These are phyloP conservation scores for Calameuta pallipes DNA, from an alignment of 2,888 invertebrate genomes.

Conservation along the genomic window DNA sequence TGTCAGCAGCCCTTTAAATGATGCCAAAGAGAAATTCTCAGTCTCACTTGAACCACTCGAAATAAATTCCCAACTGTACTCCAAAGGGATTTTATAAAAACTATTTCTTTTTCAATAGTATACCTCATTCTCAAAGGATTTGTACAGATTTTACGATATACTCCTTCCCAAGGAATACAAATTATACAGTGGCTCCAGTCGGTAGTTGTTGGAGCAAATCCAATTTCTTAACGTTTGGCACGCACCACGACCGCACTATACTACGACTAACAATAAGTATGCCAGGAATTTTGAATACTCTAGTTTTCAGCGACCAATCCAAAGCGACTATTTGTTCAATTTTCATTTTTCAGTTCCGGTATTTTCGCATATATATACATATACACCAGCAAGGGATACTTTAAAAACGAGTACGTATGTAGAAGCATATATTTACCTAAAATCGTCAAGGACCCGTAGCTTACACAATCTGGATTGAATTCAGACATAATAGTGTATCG, in stretches of 20 bases:
- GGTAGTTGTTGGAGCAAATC: slow-evolving; percentile 8
- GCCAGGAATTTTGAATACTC: slow-evolving; percentile 2
- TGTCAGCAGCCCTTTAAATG: background rate
- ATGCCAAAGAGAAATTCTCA: background rate
- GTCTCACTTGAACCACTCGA: background rate
- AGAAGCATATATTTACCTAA: background rate
- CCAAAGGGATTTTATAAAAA: background rate
- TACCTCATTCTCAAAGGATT: background rate
- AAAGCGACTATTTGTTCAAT: background rate
- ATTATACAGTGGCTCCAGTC: background rate
- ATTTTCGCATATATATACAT: background rate
- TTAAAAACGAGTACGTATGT: background rate
- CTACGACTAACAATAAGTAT: background rate
- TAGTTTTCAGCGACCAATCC: background rate
- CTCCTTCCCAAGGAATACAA: background rate
- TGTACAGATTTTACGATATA: background rate
- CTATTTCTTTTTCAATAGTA: background rate
- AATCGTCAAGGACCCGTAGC: background rate
- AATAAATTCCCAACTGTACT: background rate
- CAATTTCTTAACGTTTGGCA: slow-evolving; percentile 9
- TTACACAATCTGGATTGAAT: background rate
- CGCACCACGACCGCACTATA: background rate
- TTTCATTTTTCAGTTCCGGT: background rate
- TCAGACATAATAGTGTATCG: background rate
- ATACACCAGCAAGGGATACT: background rate